Percentiles rank a stretch among this genome's conserved stretches.
These are phyloP conservation scores for Archaeoteleia sp. DNA, from an alignment of 2,888 invertebrate species.

Conservation along the genomic window DNA sequence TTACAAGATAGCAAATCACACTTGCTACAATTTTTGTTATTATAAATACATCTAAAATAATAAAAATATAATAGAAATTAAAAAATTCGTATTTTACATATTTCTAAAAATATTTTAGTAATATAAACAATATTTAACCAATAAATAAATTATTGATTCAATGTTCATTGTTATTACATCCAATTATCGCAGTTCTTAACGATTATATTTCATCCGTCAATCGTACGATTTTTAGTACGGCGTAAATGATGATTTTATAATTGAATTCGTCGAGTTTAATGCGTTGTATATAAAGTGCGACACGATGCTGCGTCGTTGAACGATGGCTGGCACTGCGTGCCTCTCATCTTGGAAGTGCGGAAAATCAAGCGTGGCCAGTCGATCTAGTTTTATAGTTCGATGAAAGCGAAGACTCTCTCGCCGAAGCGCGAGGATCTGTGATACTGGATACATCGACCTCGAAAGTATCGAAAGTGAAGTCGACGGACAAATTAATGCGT, in stretches of 20 bases:
- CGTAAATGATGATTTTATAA: not conserved
- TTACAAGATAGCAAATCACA: too few species aligned
- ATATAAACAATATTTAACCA: too few species aligned
- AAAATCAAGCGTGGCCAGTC: slow-evolving; percentile 59
- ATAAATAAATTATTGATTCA: too few species aligned
- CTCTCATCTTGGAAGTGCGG: slow-evolving; percentile 38
- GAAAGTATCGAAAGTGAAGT: slow-evolving; percentile 74
- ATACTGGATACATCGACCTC: slow-evolving; percentile 69
- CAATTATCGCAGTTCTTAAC: slow-evolving; percentile 12
- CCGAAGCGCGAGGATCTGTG: slow-evolving; percentile 59
- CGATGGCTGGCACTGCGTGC: slow-evolving; percentile 20
- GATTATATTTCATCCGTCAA: slow-evolving; percentile 1
- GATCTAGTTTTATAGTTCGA: slow-evolving; percentile 68
- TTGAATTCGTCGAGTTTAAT: too few species aligned
- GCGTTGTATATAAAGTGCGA: not conserved
- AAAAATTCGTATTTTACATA: too few species aligned
- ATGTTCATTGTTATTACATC: too few species aligned
- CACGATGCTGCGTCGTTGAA: not conserved
- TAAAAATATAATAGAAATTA: too few species aligned
- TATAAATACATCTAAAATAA: too few species aligned
- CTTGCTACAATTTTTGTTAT: too few species aligned
- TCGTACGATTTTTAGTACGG: slow-evolving; percentile 2
- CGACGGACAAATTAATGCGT: slow-evolving; percentile 53
- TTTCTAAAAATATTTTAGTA: too few species aligned
- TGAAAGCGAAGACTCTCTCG: slow-evolving; percentile 73